Base-by-base conservation (phyloP, 2,113 vertebrate genomes). In the Caranx ignobilis region DNA sequence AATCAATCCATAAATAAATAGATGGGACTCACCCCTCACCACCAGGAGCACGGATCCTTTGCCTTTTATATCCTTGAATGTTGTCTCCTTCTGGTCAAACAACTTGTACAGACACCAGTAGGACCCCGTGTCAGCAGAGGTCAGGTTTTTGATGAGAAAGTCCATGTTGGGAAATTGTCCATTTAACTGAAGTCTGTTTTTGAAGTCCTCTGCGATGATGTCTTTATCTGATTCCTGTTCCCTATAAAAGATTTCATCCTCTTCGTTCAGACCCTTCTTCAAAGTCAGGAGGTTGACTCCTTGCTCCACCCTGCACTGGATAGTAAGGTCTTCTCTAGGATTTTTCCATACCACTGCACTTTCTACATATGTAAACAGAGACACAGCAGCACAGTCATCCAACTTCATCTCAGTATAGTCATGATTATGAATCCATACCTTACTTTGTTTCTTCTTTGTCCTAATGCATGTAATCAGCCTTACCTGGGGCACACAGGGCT, bases 191-290 rank as follows among this genome's bases (percentile, higher is more conserved):
- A 84, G 1, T 76, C 89, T 90, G 18, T 0, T 0, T 0, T 0
- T 0, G 10, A 83, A 66, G 3, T 3, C 0, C 0, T 0, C 0
- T 0, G 0, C 0, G 1, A 48, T 0, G 0, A 0, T 35, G 0
- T 0, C 0, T 18, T 0, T 61, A 0, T 0, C 0, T 1, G 6
- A 9, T 0, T 0, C 0, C 0, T 1, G 0, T 0, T 0, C 0
- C 32, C 0, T 2, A 11, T 0, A 2, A 0, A 89, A 3, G 9
- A 94, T 3, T 0, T 10, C 0, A 0, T 0, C 0, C 0, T 79
- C 13, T 0, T 39, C 4, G 0, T 1, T 1, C 60, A 88, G 62
- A 11, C 88, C 88, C 31, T 0, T 76, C 2, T 0, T 2, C 52
- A 95, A n/a, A 50, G 0, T 0, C 35, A 94, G 3, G 3, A 1